phyloP scores from a whole-genome alignment of 2,888 invertebrate genomes.

The Chorisops tibialis region DNA sequence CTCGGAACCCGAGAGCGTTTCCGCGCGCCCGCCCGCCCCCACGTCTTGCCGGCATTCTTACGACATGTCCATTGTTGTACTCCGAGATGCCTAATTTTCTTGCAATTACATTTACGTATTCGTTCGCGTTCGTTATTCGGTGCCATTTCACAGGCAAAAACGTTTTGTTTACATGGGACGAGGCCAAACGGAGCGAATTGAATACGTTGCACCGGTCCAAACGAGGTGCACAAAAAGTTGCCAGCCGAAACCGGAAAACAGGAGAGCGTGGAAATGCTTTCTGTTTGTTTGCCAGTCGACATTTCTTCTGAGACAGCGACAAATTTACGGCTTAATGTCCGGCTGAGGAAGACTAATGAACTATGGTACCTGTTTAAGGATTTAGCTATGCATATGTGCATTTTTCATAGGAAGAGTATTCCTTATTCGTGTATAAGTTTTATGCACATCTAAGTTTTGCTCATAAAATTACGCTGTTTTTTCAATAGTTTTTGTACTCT shows the following conservation, averaged over 20 bases:
- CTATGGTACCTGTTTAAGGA: no score
- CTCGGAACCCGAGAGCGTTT: neutral
- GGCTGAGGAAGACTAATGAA: constrained; percentile 9
- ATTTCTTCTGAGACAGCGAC: constrained; percentile 23
- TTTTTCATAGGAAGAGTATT: no score
- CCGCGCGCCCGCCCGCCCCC: no score
- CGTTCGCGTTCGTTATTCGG: constrained; percentile 20
- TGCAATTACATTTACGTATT: constrained; percentile 19
- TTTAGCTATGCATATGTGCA: no score
- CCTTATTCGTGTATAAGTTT: no score
- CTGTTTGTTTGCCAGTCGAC: constrained; percentile 20
- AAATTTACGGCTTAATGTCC: constrained; percentile 17
- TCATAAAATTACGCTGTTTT: no score
- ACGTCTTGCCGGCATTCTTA: no score
- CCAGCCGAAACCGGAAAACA: constrained; percentile 20
- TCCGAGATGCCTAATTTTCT: constrained; percentile 20
- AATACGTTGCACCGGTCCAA: constrained; percentile 22
- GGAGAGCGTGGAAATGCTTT: constrained; percentile 23
- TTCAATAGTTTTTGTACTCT: no score
- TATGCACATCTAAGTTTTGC: no score
- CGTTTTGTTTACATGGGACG: constrained; percentile 25
- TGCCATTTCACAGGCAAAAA: constrained; percentile 23
- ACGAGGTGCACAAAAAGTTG: neutral
- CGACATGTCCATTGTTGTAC: constrained; percentile 17
- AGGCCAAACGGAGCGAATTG: neutral